These are phyloP conservation scores for Pristionchus entomophagus DNA, from an alignment of 2,888 invertebrate species.

Conservation along the genomic window DNA sequence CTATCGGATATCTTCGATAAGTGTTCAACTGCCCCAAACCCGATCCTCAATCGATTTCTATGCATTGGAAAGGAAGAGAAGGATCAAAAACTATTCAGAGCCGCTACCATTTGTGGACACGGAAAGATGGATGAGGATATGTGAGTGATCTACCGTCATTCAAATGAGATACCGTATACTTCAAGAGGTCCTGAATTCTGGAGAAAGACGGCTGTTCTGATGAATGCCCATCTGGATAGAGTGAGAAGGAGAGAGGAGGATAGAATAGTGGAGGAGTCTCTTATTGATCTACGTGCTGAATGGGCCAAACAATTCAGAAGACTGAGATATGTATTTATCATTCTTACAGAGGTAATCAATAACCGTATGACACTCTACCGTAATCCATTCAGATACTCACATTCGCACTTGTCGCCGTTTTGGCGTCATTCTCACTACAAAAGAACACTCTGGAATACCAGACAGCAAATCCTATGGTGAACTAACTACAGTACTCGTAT, in stretches of 20 bases:
- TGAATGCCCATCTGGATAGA: neutral
- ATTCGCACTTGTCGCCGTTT: conserved; percentile 12
- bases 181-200: conserved; percentile 17
- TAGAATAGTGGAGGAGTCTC: neutral
- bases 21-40: neutral
- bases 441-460: conserved; percentile 28
- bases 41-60: neutral
- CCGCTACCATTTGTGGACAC: neutral
- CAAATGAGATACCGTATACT: neutral
- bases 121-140: neutral
- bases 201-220: conserved; percentile 4
- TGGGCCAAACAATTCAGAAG: conserved; percentile 13
- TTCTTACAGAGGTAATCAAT: conserved; percentile 23
- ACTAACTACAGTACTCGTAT: conserved; percentile 14
- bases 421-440: conserved; percentile 5
- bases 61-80: neutral
- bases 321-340: conserved; percentile 22
- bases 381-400: conserved; percentile 19
- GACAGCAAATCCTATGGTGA: neutral
- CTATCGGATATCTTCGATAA: conserved; percentile 3
- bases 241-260: neutral
- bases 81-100: neutral
- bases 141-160: neutral
- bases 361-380: neutral
- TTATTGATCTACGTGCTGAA: neutral